Evolutionary conservation across 2,113 vertebrate genomes (phyloP).

Genomic region (Pitta sordida): DNA sequence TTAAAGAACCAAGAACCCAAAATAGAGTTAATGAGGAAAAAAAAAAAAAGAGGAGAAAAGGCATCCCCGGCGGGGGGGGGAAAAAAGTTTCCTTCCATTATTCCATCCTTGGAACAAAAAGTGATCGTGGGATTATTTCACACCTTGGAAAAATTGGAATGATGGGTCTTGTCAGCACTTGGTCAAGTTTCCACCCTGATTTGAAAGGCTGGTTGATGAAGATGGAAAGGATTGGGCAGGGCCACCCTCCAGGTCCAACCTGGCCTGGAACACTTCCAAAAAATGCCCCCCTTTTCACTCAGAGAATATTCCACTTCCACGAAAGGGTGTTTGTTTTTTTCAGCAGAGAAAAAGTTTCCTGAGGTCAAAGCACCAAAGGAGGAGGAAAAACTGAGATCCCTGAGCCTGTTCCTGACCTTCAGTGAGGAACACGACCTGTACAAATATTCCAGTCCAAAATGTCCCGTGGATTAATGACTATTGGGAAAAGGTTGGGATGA

Average conservation of each 20-base stretch:
- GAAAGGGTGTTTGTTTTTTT: not conserved
- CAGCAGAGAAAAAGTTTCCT: not conserved
- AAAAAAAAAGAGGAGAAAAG: not conserved
- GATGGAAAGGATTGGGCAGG: not conserved
- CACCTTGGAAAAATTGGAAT: accelerated
- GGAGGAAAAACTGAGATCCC: not conserved
- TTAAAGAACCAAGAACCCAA: not conserved
- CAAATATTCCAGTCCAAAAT: not conserved
- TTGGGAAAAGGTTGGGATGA: not conserved
- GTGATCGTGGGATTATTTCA: no score
- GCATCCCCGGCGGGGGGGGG: not conserved
- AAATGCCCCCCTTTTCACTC: not conserved
- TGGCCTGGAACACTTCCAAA: not conserved
- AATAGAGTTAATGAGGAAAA: not conserved
- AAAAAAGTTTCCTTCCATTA: not conserved
- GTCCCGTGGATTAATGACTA: not conserved
- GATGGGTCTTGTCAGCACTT: not conserved
- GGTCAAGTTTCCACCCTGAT: not conserved
- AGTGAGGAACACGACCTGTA: not conserved
- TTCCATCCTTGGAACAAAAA: not conserved
- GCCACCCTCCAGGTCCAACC: not conserved
- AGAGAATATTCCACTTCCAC: not conserved
- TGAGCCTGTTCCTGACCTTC: not conserved
- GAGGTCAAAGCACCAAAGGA: not conserved
- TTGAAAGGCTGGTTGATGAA: not conserved